Conservation (phyloP, 2,888 invertebrate genomes). For the Cheilosia grossa region DNA sequence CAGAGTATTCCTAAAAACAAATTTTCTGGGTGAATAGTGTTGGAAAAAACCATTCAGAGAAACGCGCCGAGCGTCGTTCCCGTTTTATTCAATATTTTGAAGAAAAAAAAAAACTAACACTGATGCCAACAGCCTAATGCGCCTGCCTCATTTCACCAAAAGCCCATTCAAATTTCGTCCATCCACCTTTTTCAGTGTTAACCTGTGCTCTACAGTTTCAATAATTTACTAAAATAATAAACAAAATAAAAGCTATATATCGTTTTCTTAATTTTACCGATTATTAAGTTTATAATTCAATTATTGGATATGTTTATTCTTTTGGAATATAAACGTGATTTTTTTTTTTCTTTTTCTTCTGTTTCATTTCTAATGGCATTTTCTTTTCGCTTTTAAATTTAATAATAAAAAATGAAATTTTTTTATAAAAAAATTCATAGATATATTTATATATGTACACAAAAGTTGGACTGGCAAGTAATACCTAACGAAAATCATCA, state of each 20-base stretch:
- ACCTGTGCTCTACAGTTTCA: not conserved
- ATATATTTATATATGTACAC: constrained; percentile 8
- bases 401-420: constrained; percentile 10
- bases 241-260: not conserved
- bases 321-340: constrained; percentile 37
- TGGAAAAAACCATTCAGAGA: no score
- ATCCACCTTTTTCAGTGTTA: not conserved
- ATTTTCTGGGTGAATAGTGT: no score
- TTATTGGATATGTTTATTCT: constrained; percentile 60
- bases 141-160: no score
- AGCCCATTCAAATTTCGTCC: no score
- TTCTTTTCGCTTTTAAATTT: constrained; percentile 16
- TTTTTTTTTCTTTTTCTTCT: constrained; percentile 21
- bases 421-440: not conserved
- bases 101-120: no score
- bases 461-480: constrained; percentile 22
- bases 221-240: not conserved
- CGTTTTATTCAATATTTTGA: no score
- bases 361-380: constrained; percentile 49
- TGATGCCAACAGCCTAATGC: no score
- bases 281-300: constrained; percentile 1
- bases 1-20: no score
- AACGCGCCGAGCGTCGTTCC: no score
- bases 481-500: not conserved
- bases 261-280: not conserved